Base-by-base conservation (phyloP, 2,888 invertebrate genomes). In the Rhagophthalmus giganteus region DNA sequence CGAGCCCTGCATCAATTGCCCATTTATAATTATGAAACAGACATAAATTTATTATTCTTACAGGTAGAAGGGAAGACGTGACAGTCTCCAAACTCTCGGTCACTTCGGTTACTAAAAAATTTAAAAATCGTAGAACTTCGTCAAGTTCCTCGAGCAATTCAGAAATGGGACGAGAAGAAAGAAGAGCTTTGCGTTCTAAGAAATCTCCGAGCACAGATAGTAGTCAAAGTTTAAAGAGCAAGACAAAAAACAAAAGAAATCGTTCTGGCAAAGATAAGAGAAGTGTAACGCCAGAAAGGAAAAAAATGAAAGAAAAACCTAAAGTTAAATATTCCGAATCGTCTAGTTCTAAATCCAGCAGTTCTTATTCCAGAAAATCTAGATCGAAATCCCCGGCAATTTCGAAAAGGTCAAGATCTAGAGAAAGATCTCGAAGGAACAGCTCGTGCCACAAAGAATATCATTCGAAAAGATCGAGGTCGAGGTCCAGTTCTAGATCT, bases 171-270 rank as follows among this genome's bases (percentile, higher is more conserved):
- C 54, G 45, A 30, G 30, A 24, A 6, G 42, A 51, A 16, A 46
- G 35, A 27, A 61, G 54, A 37, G 53, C 33, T 33, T 35, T 10
- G 2, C 27, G 49, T n/a, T 39, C 37, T 11, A 48, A 37, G 45
- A 57, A 37, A 47, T 62, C 57, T 32, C 54, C 53, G 41, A 63
- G 56, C 46, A 56, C 40, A 20, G 53, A 60, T 7, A 61, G 62
- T 31, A 54, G 54, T 35, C 56, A 59, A n/a, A 56, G 57, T 49
- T 45, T 42, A 5, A 61, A 57, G 39, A 27, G 35, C 7, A 61
- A 60, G 47, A 46, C 44, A 8, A 61, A 50, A 55, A 57, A 55
- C 32, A 34, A 37, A 37, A 31, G 37, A 12, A 33, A 15, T 24
- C 12, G n/a, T n/a, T n/a, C n/a, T n/a, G n/a, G n/a, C n/a, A n/a